Conservation (phyloP, 2,797 vertebrate species). For the Propithecus perrieri region DNA sequence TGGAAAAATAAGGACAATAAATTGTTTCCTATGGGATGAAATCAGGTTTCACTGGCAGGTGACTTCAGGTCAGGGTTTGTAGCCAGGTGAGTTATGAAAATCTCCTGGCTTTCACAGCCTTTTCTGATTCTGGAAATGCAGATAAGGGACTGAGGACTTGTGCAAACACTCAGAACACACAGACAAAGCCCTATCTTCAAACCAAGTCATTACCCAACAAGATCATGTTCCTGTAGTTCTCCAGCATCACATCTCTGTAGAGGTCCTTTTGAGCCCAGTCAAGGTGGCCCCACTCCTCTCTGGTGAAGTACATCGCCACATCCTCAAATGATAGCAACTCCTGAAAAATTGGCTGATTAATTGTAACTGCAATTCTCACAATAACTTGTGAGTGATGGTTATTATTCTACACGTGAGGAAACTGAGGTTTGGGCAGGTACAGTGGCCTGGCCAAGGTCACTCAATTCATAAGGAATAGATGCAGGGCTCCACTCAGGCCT, state of each 20-base stretch:
- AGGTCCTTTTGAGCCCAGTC: constrained; percentile 35
- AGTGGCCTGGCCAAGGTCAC: not conserved
- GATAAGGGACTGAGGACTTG: not conserved
- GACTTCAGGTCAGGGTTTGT: not conserved
- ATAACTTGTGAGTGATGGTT: not conserved
- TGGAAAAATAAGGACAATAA: not conserved
- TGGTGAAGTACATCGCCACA: constrained; percentile 56
- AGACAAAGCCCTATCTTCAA: not conserved
- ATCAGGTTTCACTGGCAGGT: not conserved
- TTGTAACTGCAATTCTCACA: not conserved
- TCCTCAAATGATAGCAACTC: constrained; percentile 55
- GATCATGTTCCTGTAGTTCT: constrained; percentile 57
- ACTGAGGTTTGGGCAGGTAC: not conserved
- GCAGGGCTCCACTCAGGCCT: not conserved
- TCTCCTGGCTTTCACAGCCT: not conserved
- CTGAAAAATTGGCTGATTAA: constrained; percentile 12
- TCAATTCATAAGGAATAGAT: not conserved
- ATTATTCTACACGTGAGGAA: not conserved
- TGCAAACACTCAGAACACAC: not conserved
- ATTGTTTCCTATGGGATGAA: not conserved
- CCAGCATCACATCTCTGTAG: constrained; percentile 55
- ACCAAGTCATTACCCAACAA: constrained; percentile 23
- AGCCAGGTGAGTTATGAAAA: not conserved
- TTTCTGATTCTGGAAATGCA: constrained; percentile 21
- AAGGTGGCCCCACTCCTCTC: constrained; percentile 53